Conservation (phyloP, 2,113 vertebrate genomes). For the Mus pahari region DNA sequence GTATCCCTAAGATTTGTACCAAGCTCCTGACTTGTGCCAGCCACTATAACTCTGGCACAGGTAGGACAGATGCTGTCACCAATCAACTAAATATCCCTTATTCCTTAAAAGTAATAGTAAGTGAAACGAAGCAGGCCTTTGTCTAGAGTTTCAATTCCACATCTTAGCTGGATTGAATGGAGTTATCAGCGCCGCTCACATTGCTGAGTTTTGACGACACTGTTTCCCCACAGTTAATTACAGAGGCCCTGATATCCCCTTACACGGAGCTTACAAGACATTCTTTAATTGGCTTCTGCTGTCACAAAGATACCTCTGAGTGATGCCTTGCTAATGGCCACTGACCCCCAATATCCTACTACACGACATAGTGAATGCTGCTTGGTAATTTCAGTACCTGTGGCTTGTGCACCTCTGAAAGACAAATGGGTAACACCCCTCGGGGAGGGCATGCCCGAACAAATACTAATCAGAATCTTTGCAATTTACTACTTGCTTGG, state of each 20-base stretch:
- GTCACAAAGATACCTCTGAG: slow-evolving; percentile 65
- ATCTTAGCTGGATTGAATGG: slow-evolving; percentile 1
- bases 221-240: slow-evolving; percentile 66
- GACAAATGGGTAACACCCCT: background rate
- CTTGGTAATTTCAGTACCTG: background rate
- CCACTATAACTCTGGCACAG: background rate
- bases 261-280: slow-evolving; percentile 57
- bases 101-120: background rate
- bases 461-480: background rate
- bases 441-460: background rate
- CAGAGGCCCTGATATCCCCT: slow-evolving; percentile 57
- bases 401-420: background rate
- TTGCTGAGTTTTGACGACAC: slow-evolving; percentile 54
- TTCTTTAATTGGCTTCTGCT: slow-evolving; percentile 70
- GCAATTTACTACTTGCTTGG: background rate
- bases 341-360: background rate
- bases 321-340: slow-evolving; percentile 57
- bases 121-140: background rate
- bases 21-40: background rate
- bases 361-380: background rate
- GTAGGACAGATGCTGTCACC: background rate
- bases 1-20: background rate
- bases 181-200: slow-evolving; percentile 53
- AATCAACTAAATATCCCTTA: background rate
- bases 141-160: background rate